Base-by-base conservation (phyloP, 2,888 invertebrate species). In the Parnassius orleans region DNA sequence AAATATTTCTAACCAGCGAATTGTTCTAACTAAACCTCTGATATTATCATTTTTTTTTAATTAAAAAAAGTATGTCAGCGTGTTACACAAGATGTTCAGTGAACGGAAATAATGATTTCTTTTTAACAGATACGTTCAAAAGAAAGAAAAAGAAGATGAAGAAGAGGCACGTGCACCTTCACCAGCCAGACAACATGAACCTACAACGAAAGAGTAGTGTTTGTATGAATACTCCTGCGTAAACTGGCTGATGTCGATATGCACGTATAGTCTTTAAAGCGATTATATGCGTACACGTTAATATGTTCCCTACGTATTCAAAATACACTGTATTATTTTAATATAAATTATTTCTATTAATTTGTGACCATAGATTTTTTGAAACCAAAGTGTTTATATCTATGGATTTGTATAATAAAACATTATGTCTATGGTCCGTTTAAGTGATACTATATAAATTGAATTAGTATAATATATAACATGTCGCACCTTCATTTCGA, bases 131-230 rank as follows among this genome's bases (percentile, higher is more conserved):
- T 74, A 68, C 62, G 82, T 87, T 10, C 83, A 84, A 73, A 81
- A 79, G 69, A 85, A 84, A 69, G 74, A 76, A 47, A 75, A 78
- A 61, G 69, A 73, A 2, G 66, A 69, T 0, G 66, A 72, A 1
- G 86, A 86, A 42, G 83, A 86, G 0, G 81, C 84, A 66, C 78
- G 84, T 0, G 86, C 87, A 65, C 87, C 86, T 57, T 85, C 87
- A 0, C 87, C 87, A 2, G 67, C 80, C 42, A 70, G 81, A 19
- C 81, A 72, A 53, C 68, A 72, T 42, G 75, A 71, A 43, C 60
- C 65, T 9, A 56, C 61, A 19, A 48, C 65, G 10, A 57, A 64
- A 51, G 54, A 66, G 24, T 57, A 65, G 53, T 63, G 43, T 44
- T 54, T 33, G 19, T n/a, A 2, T 7, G 14, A 54, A 0, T 15